Percentiles rank a stretch among this genome's conserved stretches.
Evolutionary conservation across 2,113 vertebrate species (phyloP).

Genomic region (Lasiurus cinereus): DNA sequence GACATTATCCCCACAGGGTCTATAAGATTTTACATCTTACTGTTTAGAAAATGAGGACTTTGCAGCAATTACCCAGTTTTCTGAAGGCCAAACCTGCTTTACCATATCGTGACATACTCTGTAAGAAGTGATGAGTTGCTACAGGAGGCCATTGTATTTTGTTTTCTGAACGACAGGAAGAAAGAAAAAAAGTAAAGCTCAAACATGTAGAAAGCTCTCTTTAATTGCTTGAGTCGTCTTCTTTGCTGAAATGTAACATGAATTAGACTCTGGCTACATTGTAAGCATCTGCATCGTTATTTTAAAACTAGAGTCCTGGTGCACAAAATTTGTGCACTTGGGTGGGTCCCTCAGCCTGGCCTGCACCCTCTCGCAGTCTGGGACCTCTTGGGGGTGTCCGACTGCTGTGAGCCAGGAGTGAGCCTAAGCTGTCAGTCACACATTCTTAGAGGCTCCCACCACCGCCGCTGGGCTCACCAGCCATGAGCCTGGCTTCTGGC

Average conservation of each 20-base stretch:
- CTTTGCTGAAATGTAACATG: background rate
- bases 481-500: too few relatives aligned
- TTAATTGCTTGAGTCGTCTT: background rate
- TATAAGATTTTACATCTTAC: background rate
- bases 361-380: too few relatives aligned
- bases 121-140: background rate
- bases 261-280: background rate
- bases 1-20: background rate
- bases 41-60: background rate
- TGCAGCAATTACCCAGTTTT: background rate
- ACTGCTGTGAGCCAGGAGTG: too few relatives aligned
- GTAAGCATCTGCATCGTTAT: background rate
- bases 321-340: too few relatives aligned
- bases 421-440: too few relatives aligned
- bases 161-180: conserved; percentile 29
- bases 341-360: too few relatives aligned
- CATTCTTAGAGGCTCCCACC: too few relatives aligned
- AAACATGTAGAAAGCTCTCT: background rate
- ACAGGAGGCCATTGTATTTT: background rate
- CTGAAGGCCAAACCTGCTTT: background rate
- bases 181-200: background rate
- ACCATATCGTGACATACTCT: background rate
- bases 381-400: too few relatives aligned
- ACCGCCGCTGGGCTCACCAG: too few relatives aligned
- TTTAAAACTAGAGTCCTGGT: too few relatives aligned